Evolutionary conservation across 2,797 vertebrate species (phyloP).

Genomic region (Lycodopsis pacificus): DNA sequence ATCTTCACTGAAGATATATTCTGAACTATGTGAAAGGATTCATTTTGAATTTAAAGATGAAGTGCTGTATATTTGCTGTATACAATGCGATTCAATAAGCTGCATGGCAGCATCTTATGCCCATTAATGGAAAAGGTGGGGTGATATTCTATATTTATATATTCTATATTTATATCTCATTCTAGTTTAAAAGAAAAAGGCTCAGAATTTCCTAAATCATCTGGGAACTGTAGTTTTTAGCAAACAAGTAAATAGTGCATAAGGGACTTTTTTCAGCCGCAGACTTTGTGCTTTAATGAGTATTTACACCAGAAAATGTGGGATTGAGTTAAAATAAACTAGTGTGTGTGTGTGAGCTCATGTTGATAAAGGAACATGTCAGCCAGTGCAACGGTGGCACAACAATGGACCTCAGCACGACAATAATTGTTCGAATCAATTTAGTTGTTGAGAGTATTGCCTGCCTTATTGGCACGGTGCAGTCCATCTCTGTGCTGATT

Average conservation of each 20-base stretch:
- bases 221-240: not conserved
- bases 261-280: not conserved
- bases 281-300: not conserved
- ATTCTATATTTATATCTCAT: no score
- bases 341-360: constrained; percentile 11
- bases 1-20: not conserved
- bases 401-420: not conserved
- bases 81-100: not conserved
- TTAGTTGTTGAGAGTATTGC: constrained; percentile 20
- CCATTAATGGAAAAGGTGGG: not conserved
- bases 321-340: not conserved
- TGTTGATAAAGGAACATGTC: not conserved
- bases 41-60: not conserved
- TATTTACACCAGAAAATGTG: not conserved
- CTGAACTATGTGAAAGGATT: not conserved
- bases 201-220: no score
- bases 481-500: constrained; percentile 4
- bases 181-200: no score
- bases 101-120: not conserved
- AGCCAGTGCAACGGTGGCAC: not conserved
- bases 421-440: constrained; percentile 4
- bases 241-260: not conserved
- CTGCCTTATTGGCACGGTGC: constrained; percentile 2
- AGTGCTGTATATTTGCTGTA: not conserved
- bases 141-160: no score